Conservation (phyloP, 1,140 invertebrate genomes). For the Dolichoris vasculosae region DNA sequence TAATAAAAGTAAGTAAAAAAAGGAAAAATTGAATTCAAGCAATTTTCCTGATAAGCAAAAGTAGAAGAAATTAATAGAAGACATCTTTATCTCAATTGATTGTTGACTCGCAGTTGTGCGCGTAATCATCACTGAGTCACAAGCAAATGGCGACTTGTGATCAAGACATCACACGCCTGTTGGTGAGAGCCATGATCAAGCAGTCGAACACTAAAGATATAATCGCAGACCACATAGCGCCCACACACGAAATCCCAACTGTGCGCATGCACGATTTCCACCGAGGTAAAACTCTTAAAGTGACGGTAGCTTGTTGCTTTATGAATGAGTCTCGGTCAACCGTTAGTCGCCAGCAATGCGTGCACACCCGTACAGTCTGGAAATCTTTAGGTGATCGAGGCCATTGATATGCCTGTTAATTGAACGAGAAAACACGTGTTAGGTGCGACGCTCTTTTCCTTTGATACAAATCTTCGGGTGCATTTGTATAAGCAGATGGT, state of each 20-base stretch:
- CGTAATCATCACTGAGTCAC: neutral
- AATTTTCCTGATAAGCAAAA: slow-evolving; percentile 28
- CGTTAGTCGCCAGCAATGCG: neutral
- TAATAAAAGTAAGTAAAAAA: neutral
- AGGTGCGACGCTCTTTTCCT: neutral
- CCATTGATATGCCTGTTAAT: slow-evolving; percentile 37
- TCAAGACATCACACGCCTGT: no score
- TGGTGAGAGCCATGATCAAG: no score
- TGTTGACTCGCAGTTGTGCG: neutral
- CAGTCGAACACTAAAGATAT: neutral
- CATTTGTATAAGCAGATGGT: slow-evolving; percentile 10
- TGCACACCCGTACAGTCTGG: neutral
- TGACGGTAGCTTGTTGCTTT: neutral
- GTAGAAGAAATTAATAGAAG: neutral
- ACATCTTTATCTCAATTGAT: slow-evolving; percentile 60
- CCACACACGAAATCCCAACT: neutral
- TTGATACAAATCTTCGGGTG: slow-evolving; percentile 30
- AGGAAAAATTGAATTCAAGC: slow-evolving; percentile 46
- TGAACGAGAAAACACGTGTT: slow-evolving; percentile 42
- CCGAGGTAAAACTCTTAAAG: neutral
- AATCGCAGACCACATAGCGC: neutral
- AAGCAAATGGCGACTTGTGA: neutral
- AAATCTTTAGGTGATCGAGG: slow-evolving; percentile 19
- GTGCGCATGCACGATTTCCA: neutral
- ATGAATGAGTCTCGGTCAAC: slow-evolving; percentile 37